Percentiles rank a stretch among this genome's conserved stretches.
These are phyloP conservation scores for Epicauta chinensis DNA, from an alignment of 1,140 invertebrate species.

Conservation along the genomic window DNA sequence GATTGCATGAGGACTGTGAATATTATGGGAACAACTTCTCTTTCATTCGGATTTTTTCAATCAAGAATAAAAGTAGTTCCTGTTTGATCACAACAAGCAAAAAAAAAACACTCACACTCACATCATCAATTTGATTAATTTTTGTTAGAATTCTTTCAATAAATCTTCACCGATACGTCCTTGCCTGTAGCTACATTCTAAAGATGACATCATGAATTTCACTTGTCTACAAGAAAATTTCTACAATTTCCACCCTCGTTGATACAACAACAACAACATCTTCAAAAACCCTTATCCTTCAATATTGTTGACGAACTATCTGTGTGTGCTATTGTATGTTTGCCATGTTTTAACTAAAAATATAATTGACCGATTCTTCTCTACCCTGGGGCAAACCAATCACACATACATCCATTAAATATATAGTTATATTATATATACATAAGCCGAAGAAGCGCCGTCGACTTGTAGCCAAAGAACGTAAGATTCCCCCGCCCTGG, in stretches of 20 bases:
- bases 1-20: background rate
- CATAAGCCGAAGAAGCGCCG: slow-evolving; percentile 21
- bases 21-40: background rate
- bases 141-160: no score
- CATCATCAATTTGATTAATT: no score
- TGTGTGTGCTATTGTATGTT: background rate
- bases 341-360: slow-evolving; percentile 10
- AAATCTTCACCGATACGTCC: no score
- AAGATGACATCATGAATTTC: no score
- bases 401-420: slow-evolving; percentile 11
- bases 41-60: background rate
- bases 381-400: slow-evolving; percentile 35
- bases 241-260: no score
- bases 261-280: background rate
- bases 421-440: no score
- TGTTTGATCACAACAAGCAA: background rate
- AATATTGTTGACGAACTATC: no score
- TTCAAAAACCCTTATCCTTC: no score
- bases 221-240: no score
- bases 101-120: no score
- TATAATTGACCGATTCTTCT: slow-evolving; percentile 28
- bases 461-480: slow-evolving; percentile 27
- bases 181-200: no score
- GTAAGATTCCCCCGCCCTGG: slow-evolving; percentile 31
- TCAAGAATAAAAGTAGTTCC: no score